Conservation (phyloP, 1,140 invertebrate genomes). For the Phymorhynchus buccinoides region DNA sequence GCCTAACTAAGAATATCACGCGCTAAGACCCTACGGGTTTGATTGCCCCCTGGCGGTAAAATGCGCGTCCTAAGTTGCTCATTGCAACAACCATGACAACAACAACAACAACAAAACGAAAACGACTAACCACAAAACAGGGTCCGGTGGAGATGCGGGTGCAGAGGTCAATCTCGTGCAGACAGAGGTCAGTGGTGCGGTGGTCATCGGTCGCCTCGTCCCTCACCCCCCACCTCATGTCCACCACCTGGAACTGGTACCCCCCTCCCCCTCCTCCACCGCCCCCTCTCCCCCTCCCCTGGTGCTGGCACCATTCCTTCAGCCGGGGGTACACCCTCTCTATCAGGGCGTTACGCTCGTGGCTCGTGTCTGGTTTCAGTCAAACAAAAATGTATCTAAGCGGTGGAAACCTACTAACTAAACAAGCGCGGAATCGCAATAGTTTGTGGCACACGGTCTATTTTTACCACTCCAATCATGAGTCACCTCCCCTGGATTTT, state of each 20-base stretch:
- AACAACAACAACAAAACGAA: too few relatives aligned
- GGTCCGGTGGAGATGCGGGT: slow-evolving; percentile 96
- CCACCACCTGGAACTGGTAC: slow-evolving; percentile 71
- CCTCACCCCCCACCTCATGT: slow-evolving; percentile 86
- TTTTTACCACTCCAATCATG: neutral
- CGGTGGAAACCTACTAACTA: neutral
- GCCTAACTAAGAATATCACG: too few relatives aligned
- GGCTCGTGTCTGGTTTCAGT: slow-evolving; percentile 85
- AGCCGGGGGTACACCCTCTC: slow-evolving; percentile 96
- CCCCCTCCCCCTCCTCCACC: too few relatives aligned
- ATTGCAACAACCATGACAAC: too few relatives aligned
- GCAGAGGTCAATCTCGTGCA: slow-evolving; percentile 97
- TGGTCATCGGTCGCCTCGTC: slow-evolving; percentile 98
- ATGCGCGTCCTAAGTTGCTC: too few relatives aligned
- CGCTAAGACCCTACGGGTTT: too few relatives aligned
- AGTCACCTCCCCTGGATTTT: too few relatives aligned
- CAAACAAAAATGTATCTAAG: neutral
- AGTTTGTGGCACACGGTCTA: slow-evolving; percentile 8
- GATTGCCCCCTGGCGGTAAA: too few relatives aligned
- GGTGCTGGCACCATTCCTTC: slow-evolving; percentile 87
- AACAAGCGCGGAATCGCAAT: slow-evolving; percentile 8
- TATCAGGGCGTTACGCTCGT: slow-evolving; percentile 97
- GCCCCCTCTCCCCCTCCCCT: too few relatives aligned
- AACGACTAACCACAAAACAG: slow-evolving; percentile 89
- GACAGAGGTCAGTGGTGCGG: slow-evolving; percentile 97